Conservation (phyloP, 2,113 vertebrate genomes). For the Australoheros scitulus region DNA sequence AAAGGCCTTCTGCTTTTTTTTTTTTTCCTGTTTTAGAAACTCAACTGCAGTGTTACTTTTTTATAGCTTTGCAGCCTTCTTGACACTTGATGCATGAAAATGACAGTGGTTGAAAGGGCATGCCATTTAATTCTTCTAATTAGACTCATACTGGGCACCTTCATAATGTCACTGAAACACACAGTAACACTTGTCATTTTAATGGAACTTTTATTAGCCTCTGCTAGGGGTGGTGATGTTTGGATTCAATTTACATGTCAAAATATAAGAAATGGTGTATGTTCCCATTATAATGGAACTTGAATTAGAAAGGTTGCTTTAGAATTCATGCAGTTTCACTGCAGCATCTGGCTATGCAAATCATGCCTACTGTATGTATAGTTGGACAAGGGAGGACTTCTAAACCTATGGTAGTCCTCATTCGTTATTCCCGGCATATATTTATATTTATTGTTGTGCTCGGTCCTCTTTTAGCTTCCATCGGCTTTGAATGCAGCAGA, state of each 20-base stretch:
- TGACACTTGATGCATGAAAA: conserved; percentile 55
- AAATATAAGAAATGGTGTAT: not conserved
- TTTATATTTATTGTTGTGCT: not conserved
- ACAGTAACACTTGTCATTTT: conserved; percentile 21
- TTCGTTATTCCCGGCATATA: not conserved
- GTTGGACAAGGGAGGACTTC: not conserved
- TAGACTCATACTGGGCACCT: conserved; percentile 24
- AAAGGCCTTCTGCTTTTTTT: not conserved
- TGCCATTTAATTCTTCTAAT: conserved; percentile 42
- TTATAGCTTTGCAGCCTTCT: not conserved
- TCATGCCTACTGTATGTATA: not conserved
- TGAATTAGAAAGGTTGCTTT: not conserved
- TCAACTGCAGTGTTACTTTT: not conserved
- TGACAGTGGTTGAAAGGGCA: conserved; percentile 50
- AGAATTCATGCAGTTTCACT: not conserved
- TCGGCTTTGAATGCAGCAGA: conserved; percentile 12
- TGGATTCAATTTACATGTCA: not conserved
- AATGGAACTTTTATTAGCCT: conserved; percentile 18
- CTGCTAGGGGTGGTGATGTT: not conserved
- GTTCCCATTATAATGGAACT: not conserved
- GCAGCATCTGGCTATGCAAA: not conserved
- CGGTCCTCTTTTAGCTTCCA: conserved; percentile 47
- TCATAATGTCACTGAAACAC: conserved; percentile 40
- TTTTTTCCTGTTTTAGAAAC: not conserved
- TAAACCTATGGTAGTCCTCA: not conserved